Evolutionary conservation across 2,888 invertebrate species (phyloP), one percentile per base, ranked within the genome.

Genomic region (Cosmia pyralina): DNA sequence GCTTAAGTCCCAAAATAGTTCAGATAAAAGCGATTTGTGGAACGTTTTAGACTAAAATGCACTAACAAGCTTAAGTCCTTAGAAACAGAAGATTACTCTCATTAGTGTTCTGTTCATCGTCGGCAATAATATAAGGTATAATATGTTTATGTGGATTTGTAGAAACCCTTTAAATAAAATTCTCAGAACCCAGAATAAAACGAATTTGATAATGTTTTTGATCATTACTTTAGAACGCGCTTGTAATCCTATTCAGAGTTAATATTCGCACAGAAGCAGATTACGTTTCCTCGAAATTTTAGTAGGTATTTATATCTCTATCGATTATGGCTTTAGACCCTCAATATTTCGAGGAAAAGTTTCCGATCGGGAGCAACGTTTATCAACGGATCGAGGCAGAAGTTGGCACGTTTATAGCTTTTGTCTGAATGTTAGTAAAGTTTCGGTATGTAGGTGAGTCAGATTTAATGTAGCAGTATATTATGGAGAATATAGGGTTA

Each of bases 371-470:
- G 68, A 71, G 71, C 55, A 63, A 52, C 70, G 84, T 81, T 81
- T 81, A 84, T 84, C 81, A 81, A 69, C 65, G 81, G 68, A 66
- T 71, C 62, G 64, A 65, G 59, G 64, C 64, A 41, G 65, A 66
- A 81, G 69, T 81, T 81, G 84, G 71, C 65, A 71, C 81, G 81
- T 66, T 84, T 81, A 84, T 81, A 71, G 76, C 81, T 81, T 84
- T 84, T 75, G 76, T 81, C 76, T 84, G 68, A 81, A 81, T 46
- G 50, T 71, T 75, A 58, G 63, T 63, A 60, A 67, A 73, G 66
- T 79, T 80, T 79, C 46, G 15, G 15, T 69, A 34, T 69, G 41
- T 67, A 79, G 83, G 80, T 48, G 66, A 79, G 34, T 63, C 55
- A 41, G 62, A 59, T 69, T 73, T 65, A 79, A 79, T 83, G 66